phyloP scores from a whole-genome alignment of 2,113 vertebrate species.

The Hippocampus barbouri region DNA sequence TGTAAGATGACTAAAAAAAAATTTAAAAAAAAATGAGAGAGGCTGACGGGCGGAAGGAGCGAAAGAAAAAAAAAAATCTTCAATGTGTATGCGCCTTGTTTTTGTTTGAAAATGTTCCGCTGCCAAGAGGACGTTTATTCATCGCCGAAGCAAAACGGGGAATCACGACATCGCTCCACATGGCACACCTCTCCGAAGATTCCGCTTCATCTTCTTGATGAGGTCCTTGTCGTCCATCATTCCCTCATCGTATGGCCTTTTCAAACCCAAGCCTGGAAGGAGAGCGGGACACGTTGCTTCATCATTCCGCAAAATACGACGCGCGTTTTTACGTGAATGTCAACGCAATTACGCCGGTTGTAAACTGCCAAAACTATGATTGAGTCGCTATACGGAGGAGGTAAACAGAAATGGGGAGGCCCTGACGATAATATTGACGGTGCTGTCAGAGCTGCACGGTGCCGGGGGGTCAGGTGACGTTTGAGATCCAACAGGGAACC shows the following conservation, averaged over 20 bases:
- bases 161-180: too few relatives aligned
- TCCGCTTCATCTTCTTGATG: conserved; percentile 99
- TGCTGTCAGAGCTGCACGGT: neutral
- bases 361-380: conserved; percentile 22
- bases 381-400: conserved; percentile 8
- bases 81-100: neutral
- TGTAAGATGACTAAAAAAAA: conserved; percentile 17
- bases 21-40: conserved; percentile 9
- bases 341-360: conserved; percentile 11
- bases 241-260: conserved; percentile 94
- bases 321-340: conserved; percentile 10
- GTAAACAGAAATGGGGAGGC: conserved; percentile 25
- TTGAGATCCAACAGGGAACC: conserved; percentile 9
- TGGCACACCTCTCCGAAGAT: conserved; percentile 87
- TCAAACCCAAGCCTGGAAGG: conserved; percentile 77
- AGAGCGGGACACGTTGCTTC: neutral
- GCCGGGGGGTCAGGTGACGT: conserved; percentile 18
- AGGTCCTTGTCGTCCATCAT: conserved; percentile 93
- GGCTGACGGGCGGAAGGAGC: neutral
- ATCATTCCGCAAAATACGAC: conserved; percentile 15
- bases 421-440: conserved; percentile 6
- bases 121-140: neutral
- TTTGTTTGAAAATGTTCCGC: neutral
- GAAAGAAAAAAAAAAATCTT: conserved; percentile 11
- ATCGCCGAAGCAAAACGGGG: too few relatives aligned